Evolutionary conservation across 2,888 invertebrate genomes (phyloP).

Genomic region (Melangyna quadrimaculata): DNA sequence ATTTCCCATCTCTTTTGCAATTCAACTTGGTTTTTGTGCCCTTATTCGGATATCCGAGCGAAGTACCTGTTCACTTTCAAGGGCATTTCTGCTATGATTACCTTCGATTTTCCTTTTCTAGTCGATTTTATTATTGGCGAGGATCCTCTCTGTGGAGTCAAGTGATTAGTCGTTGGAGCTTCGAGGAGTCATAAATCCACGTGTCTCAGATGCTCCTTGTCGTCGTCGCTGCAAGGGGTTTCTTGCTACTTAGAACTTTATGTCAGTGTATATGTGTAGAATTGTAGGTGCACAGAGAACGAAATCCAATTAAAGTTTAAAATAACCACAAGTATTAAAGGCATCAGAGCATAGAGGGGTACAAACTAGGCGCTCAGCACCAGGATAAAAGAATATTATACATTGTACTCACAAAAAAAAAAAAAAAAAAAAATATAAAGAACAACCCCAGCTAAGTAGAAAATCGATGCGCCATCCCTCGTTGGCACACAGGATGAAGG

Average conservation of each 20-base stretch:
- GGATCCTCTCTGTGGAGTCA: constrained; percentile 2
- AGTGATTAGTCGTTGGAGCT: constrained; percentile 35
- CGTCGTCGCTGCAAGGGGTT: not conserved
- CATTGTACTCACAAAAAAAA: not conserved
- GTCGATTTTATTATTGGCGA: not conserved
- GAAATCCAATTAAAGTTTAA: constrained; percentile 66
- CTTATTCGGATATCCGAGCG: constrained; percentile 28
- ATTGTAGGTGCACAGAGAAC: too few species aligned
- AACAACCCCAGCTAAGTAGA: constrained; percentile 21
- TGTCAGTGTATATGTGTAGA: not conserved
- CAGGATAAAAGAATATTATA: constrained; percentile 7
- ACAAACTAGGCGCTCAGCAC: not conserved
- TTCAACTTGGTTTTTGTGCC: constrained; percentile 4
- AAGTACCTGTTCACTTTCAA: constrained; percentile 17
- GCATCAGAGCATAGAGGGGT: not conserved
- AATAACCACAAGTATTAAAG: constrained; percentile 27
- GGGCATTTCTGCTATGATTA: constrained; percentile 20
- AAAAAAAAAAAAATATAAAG: not conserved
- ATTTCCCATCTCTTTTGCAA: constrained; percentile 14
- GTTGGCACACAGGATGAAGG: constrained; percentile 2
- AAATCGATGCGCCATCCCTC: constrained; percentile 21
- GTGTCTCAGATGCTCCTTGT: not conserved
- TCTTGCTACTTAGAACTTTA: not conserved
- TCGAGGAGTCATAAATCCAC: constrained; percentile 34
- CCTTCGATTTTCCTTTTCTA: constrained; percentile 15